Conservation (phyloP, 2,888 invertebrate species). For the Macroteleia sp. region DNA sequence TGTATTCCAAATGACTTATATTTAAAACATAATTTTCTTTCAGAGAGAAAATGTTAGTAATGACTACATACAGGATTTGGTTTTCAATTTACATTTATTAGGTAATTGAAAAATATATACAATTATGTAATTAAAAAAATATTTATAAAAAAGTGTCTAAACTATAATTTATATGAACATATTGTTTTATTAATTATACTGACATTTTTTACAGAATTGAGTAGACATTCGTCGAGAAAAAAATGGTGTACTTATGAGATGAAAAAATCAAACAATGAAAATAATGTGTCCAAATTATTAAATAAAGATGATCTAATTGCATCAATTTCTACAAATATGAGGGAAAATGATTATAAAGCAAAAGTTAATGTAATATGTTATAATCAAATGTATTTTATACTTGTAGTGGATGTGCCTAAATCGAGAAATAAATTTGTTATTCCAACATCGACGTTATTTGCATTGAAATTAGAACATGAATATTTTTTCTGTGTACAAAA, state of each 20-base stretch:
- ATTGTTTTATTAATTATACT: no score
- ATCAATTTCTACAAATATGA: background rate
- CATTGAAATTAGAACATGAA: background rate
- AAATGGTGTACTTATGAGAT: slow-evolving; percentile 19
- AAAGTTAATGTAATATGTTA: background rate
- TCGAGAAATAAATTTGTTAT: background rate
- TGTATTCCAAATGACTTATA: no score
- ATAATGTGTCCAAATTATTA: no score
- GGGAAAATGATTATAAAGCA: background rate
- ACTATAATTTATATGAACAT: background rate
- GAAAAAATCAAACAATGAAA: background rate
- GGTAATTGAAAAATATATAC: background rate
- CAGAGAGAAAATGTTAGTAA: background rate
- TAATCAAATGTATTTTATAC: slow-evolving; percentile 5
- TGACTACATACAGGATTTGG: background rate
- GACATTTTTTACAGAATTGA: slow-evolving; percentile 12
- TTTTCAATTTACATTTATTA: background rate
- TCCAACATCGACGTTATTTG: background rate
- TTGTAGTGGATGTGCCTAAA: background rate
- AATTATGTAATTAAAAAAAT: no score
- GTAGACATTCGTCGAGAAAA: slow-evolving; percentile 13
- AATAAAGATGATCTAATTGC: background rate
- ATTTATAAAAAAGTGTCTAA: no score
- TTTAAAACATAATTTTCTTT: no score
- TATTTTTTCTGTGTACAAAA: slow-evolving; percentile 21